A percentile compares a stretch with the other conserved stretches of the same genome.
phyloP scores from a whole-genome alignment of 2,797 vertebrate species.

The Pantherophis vulpinus region DNA sequence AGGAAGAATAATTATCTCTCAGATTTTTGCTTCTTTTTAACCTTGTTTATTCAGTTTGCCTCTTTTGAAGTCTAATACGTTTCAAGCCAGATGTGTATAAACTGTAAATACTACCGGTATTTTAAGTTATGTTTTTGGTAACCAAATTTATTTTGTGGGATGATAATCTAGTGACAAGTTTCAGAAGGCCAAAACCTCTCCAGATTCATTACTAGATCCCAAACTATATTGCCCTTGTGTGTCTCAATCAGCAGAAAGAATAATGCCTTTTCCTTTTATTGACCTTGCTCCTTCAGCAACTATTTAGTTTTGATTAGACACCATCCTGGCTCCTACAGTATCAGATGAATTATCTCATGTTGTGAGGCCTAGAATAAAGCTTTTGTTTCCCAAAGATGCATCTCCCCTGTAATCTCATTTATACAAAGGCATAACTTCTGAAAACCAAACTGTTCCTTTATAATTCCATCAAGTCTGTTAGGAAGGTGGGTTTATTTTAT shows the following conservation, averaged over 20 bases:
- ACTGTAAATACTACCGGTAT: background rate
- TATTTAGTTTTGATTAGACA: background rate
- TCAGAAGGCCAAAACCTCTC: background rate
- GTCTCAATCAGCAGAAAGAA: background rate
- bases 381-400: background rate
- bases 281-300: background rate
- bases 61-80: background rate
- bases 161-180: background rate
- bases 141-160: background rate
- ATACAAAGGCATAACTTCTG: background rate
- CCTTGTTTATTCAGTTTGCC: background rate
- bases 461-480: background rate
- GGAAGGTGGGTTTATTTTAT: background rate
- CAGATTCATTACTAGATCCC: background rate
- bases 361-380: background rate
- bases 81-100: background rate
- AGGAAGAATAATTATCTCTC: background rate
- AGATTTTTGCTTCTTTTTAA: background rate
- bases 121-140: background rate
- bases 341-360: background rate
- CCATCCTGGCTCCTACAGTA: background rate
- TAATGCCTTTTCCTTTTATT: background rate
- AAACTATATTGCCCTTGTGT: background rate
- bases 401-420: background rate
- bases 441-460: background rate